Percentiles rank a stretch among this genome's conserved stretches.
These are phyloP conservation scores for Drosophila pegasa DNA, from an alignment of 2,888 invertebrate species.

Conservation along the genomic window DNA sequence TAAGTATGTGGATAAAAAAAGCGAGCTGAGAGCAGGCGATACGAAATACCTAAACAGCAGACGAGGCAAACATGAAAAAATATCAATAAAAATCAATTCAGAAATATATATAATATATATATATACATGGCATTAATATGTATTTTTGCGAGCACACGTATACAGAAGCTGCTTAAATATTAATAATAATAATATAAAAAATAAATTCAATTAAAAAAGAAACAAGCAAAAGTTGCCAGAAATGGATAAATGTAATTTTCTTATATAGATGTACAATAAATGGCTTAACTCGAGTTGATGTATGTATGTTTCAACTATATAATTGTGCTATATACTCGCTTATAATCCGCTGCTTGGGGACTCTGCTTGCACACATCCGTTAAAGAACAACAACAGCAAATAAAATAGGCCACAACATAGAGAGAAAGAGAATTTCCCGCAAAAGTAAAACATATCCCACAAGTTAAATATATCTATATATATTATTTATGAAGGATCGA, in stretches of 20 bases:
- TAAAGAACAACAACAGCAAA: constrained; percentile 1
- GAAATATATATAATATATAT: constrained; percentile 6
- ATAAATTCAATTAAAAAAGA: constrained; percentile 37
- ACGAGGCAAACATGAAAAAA: constrained; percentile 7
- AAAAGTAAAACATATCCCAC: constrained; percentile 49
- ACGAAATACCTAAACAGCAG: constrained; percentile 17
- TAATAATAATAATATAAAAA: constrained; percentile 1
- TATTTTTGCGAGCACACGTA: constrained; percentile 80
- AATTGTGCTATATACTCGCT: constrained; percentile 54
- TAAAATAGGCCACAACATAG: constrained; percentile 9
- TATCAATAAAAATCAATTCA: constrained; percentile 11
- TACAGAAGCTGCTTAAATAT: constrained; percentile 58
- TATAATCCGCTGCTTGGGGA: constrained; percentile 51
- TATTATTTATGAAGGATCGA: constrained; percentile 38
- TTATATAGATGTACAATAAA: constrained; percentile 50
- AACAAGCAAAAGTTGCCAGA: constrained; percentile 26
- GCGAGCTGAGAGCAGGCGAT: neutral
- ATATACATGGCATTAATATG: constrained; percentile 52
- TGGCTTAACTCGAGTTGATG: constrained; percentile 38
- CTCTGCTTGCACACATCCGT: constrained; percentile 49
- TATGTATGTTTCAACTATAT: constrained; percentile 46
- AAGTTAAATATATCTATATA: constrained; percentile 40
- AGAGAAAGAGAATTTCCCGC: neutral
- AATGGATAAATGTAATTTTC: constrained; percentile 23
- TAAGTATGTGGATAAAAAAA: constrained; percentile 38